Base-by-base conservation (phyloP, 2,113 vertebrate genomes). In the Hypanus sabinus region DNA sequence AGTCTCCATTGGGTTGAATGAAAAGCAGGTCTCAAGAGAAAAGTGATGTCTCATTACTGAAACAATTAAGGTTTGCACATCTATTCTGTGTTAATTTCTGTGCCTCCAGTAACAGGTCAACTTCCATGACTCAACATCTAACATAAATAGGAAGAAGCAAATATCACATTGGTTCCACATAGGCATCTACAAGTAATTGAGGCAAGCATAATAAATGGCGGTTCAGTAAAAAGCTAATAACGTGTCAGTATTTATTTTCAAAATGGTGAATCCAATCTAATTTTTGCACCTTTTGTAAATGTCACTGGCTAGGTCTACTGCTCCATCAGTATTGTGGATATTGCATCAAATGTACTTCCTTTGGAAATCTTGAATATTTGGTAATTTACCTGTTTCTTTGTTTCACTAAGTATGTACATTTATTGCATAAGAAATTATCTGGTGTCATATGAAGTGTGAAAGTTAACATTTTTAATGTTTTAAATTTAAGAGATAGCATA, bases 41-140 rank as follows among this genome's bases (percentile, higher is more conserved):
- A 30, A 75, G 1, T 93, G 91, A 93, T 93, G 65, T 11, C 36
- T 75, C 70, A 73, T 93, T 93, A 55, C 3, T 55, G 20, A 93
- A 93, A 93, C 91, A 93, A 93, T 93, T 93, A 93, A 73, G 38
- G 91, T 73, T 73, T 73, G 38, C 91, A 93, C 68, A 73, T 93
- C 38, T 46, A 93, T 70, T 46, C 38, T 5, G 11, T 93, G 70
- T 93, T 93, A 73, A 93, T 93, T 93, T 73, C 30, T 33, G 24
- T 55, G 91, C 36, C 30, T 55, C 3, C 36, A 16, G 33, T 73
- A 93, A 93, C 91, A 93, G 70, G 91, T 93, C 65, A 73, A 73
- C 70, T 30, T 93, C 46, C 11, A 73, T 93, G 91, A 93, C 91
- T 93, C 91, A 93, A 93, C 70, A 93, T 75, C 70, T 73, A 93